These are phyloP conservation scores for Andrena bucephala DNA, from an alignment of 2,888 invertebrate species.

Conservation along the genomic window DNA sequence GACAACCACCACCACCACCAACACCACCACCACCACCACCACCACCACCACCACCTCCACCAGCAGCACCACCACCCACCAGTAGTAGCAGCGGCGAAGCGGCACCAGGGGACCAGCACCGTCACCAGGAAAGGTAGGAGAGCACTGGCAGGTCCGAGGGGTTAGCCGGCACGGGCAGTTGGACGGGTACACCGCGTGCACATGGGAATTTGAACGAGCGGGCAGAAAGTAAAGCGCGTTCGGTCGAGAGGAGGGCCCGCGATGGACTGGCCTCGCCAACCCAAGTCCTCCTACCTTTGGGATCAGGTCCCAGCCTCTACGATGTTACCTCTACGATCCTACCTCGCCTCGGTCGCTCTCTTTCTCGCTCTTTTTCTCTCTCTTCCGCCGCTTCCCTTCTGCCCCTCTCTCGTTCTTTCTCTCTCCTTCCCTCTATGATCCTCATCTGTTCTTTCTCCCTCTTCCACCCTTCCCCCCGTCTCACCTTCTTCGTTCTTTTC, in stretches of 20 bases:
- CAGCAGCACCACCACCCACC: conserved; percentile 30
- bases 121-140: conserved; percentile 45
- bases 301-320: conserved; percentile 84
- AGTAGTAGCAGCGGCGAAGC: conserved; percentile 29
- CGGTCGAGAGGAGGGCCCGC: conserved; percentile 84
- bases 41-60: conserved; percentile 34
- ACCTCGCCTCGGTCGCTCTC: conserved; percentile 72
- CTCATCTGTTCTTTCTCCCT: conserved; percentile 35
- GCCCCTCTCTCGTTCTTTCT: conserved; percentile 43
- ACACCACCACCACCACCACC: conserved; percentile 46
- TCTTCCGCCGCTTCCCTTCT: conserved; percentile 49
- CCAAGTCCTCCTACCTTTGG: conserved; percentile 83
- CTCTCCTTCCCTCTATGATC: conserved; percentile 51
- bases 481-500: conserved; percentile 9
- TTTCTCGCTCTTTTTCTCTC: conserved; percentile 45
- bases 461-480: conserved; percentile 14
- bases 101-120: conserved; percentile 38
- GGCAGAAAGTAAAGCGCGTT: conserved; percentile 80
- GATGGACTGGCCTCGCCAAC: conserved; percentile 83
- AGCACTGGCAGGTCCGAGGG: conserved; percentile 32
- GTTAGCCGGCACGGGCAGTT: conserved; percentile 57
- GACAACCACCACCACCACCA: conserved; percentile 42
- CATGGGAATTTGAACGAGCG: conserved; percentile 80
- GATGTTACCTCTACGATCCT: conserved; percentile 81
- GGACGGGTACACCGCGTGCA: conserved; percentile 61